These are phyloP conservation scores for Melanchra persicariae DNA, from an alignment of 2,888 invertebrate species.

Conservation along the genomic window DNA sequence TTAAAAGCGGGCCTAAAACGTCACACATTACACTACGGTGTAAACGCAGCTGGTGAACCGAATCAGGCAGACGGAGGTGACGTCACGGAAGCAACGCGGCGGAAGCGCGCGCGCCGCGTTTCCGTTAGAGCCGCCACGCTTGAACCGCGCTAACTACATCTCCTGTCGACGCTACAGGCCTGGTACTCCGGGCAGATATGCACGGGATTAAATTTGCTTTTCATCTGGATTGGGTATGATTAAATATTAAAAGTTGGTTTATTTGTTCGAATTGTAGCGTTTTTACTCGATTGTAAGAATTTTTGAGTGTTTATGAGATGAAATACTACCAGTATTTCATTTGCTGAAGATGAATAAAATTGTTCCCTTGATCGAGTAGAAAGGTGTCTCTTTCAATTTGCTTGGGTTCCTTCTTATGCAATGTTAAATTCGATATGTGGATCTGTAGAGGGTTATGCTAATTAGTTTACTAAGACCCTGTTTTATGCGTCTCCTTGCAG, in stretches of 20 bases:
- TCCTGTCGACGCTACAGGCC: constrained; percentile 30
- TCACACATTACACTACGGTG: constrained; percentile 59
- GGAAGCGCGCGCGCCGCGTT: constrained; percentile 81
- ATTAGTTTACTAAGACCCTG: too few relatives aligned
- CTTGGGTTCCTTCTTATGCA: too few relatives aligned
- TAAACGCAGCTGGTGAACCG: constrained; percentile 61
- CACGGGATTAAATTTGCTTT: constrained; percentile 32
- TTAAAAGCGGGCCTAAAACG: background rate
- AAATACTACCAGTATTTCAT: too few relatives aligned
- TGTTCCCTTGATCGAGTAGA: too few relatives aligned
- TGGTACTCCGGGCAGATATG: constrained; percentile 22
- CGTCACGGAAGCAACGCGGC: constrained; percentile 82
- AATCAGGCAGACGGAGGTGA: constrained; percentile 74
- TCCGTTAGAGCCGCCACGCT: constrained; percentile 73
- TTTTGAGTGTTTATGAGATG: too few relatives aligned
- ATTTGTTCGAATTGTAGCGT: background rate
- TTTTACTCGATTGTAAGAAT: too few relatives aligned
- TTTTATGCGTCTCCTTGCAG: too few relatives aligned
- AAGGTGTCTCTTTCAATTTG: too few relatives aligned
- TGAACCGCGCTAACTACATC: constrained; percentile 77
- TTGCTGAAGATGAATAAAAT: too few relatives aligned
- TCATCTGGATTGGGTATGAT: background rate
- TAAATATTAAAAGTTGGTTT: too few relatives aligned
- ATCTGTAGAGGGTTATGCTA: too few relatives aligned
- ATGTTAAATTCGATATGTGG: too few relatives aligned